Base-by-base conservation (phyloP, 1,140 invertebrate genomes). In the Drosophila bipectinata region DNA sequence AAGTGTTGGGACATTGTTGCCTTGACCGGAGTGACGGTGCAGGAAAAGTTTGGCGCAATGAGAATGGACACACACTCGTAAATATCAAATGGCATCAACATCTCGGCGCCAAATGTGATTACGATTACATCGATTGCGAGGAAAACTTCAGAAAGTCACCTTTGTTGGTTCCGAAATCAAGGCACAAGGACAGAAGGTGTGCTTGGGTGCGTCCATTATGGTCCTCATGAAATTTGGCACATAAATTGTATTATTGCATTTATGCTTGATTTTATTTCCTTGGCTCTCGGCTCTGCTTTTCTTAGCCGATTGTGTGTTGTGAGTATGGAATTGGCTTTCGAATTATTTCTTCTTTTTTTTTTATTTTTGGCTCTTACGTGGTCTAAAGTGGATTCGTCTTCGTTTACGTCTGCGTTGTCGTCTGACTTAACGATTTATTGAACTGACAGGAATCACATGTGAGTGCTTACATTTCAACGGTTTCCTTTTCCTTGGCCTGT, bases 221-320 rank as follows among this genome's bases (percentile, higher is more conserved):
- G 79, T 69, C 77, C 84, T 87, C 79, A 87, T 88, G 83, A 88
- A 87, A 88, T 88, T 88, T 79, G 85, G 77, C 84, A 79, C 84
- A 89, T 90, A 90, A 90, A 90, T 90, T 88, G 87, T 90, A 87
- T 90, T 90, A 90, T 90, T 90, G 82, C 87, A 90, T 90, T 90
- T 90, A 79, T 87, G 87, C 82, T 90, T 90, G 87, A 90, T 90
- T 90, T 90, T 90, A 90, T 90, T 90, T 90, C 82, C 81, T 76
- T 71, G 62, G 53, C 69, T 59, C 56, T 55, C 62, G 54, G 58
- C 62, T 39, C 57, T 39, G 59, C 32, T 67, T 67, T 66, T 52
- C 63, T 45, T 52, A 32, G 62, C 58, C 74, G 82, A 79, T 87
- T 87, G 82, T 88, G 74, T 64, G 64, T 79, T 61, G 63, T 77